Evolutionary conservation across 2,113 vertebrate genomes (phyloP).

Genomic region (Vidua chalybeata): DNA sequence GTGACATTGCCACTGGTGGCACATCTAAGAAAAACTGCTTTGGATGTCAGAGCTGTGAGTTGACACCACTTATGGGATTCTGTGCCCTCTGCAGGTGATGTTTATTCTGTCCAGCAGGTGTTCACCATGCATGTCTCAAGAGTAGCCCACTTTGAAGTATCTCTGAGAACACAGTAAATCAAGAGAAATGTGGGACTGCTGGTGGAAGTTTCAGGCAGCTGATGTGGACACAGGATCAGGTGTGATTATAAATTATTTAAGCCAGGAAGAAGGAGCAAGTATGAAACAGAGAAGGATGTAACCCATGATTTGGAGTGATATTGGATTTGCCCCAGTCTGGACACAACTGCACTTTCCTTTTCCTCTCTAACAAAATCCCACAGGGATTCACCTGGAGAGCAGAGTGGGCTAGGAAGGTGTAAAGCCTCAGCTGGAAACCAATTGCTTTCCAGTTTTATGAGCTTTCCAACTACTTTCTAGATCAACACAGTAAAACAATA

Average conservation of each 20-base stretch:
- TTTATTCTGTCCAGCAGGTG: background rate
- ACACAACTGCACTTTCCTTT: background rate
- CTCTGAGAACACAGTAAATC: background rate
- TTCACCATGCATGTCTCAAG: background rate
- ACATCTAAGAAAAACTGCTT: background rate
- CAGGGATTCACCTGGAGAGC: slow-evolving; percentile 16
- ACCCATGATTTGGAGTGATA: background rate
- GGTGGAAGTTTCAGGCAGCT: background rate
- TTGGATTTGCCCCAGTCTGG: background rate
- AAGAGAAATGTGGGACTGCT: background rate
- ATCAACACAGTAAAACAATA: slow-evolving; percentile 29
- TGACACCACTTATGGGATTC: background rate
- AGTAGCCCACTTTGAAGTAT: background rate
- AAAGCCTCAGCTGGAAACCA: slow-evolving; percentile 16
- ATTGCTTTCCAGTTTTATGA: slow-evolving; percentile 39
- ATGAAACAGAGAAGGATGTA: background rate
- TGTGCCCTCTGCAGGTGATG: background rate
- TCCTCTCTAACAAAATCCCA: background rate
- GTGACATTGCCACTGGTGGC: background rate
- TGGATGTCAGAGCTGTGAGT: rapidly evolving
- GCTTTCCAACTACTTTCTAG: slow-evolving; percentile 43
- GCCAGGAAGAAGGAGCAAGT: background rate
- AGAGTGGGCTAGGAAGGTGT: background rate
- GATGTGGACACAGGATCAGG: background rate
- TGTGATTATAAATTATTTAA: background rate